Base-by-base conservation (phyloP, 2,797 vertebrate species). In the Lagocephalus sceleratus region DNA sequence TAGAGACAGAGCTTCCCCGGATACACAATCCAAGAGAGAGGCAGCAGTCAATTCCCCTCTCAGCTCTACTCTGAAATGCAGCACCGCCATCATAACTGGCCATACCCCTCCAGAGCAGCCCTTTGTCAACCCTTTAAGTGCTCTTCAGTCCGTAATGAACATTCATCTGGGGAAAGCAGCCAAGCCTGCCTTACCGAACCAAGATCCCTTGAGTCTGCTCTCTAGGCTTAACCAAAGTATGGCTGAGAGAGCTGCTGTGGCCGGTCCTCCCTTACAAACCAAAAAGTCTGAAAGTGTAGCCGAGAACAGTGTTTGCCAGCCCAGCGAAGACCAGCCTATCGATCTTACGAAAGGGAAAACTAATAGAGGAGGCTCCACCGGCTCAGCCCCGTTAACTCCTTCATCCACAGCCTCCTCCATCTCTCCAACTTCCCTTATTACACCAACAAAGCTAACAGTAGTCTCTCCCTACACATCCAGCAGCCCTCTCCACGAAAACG, bases 111-210 rank as follows among this genome's bases (percentile, higher is more conserved):
- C 94, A 0, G 96, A 98, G 73, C 96, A 98, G 87, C 95, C 96
- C 51, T 98, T 98, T 72, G 93, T 98, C 69, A 99, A 96, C 83
- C 97, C 97, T 52, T 81, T 99, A 92, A 99, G 97, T 73, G 97
- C 97, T 83, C 93, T 99, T 81, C 97, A 99, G 70, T 98, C 97
- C 1, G 94, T 99, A 86, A 99, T 99, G 96, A 99, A 98, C 87
- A 94, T 99, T 85, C 97, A 99, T 90, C 90, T 99, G 75, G 97
- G 96, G 69, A 99, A 99, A 91, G 97, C 94, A 20, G 97, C 97
- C 79, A 99, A 99, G 84, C 96, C 96, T 5, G 92, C 95, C 26
- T 85, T 95, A 85, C 94, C 95, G 0, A 90, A 93, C 63, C 91
- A 98, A 61, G 97, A 99, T 88, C 97, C 97, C 72, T 93, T 99